A percentile compares a stretch with the other conserved stretches of the same genome.
These are phyloP conservation scores for Pica pica DNA, from an alignment of 2,113 vertebrate genomes.

Conservation along the genomic window DNA sequence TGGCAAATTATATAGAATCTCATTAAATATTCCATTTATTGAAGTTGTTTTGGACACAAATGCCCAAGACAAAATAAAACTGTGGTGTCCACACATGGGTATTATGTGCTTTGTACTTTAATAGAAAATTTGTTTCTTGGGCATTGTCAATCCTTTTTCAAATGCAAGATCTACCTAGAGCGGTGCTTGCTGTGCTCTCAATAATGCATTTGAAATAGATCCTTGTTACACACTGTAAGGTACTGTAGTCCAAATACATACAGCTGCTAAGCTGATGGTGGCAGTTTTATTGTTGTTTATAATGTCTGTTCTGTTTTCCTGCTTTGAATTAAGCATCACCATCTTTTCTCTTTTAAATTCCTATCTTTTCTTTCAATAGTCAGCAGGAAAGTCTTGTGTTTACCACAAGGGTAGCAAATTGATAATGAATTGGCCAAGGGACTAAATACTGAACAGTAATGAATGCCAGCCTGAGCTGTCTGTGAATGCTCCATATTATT, in stretches of 20 bases:
- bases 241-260: neutral
- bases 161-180: neutral
- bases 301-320: neutral
- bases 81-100: rapidly evolving
- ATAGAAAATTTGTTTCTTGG: neutral
- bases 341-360: neutral
- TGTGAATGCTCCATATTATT: neutral
- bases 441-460: neutral
- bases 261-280: neutral
- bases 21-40: neutral
- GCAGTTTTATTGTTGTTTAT: neutral
- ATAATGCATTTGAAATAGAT: neutral
- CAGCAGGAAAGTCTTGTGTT: neutral
- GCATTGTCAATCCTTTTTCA: neutral
- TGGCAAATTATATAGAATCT: neutral
- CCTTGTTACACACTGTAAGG: neutral
- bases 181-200: neutral
- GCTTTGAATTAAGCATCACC: neutral
- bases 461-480: neutral
- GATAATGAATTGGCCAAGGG: neutral
- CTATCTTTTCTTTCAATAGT: neutral
- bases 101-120: neutral
- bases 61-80: neutral
- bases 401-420: neutral
- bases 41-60: neutral